Percentiles rank a stretch among this genome's conserved stretches.
phyloP scores from a whole-genome alignment of 2,888 invertebrate genomes.

The Catotricha subobsoleta region DNA sequence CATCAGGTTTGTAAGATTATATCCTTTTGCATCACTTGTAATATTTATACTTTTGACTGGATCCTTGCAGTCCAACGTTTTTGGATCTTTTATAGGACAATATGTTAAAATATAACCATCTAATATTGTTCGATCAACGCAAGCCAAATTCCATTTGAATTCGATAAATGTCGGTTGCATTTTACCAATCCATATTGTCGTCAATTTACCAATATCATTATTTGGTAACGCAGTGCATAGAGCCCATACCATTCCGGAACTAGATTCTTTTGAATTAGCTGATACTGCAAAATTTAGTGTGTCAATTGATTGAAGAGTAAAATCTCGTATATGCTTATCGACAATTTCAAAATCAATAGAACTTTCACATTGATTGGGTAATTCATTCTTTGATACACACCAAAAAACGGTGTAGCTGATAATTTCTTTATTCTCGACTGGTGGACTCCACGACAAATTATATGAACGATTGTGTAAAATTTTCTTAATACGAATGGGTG shows the following conservation, averaged over 20 bases:
- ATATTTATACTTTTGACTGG: slow-evolving; percentile 17
- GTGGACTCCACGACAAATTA: slow-evolving; percentile 48
- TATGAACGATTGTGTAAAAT: slow-evolving; percentile 46
- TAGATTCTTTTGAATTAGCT: slow-evolving; percentile 42
- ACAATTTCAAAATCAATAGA: slow-evolving; percentile 7
- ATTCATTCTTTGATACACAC: slow-evolving; percentile 37
- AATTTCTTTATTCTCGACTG: slow-evolving; percentile 21
- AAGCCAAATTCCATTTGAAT: slow-evolving; percentile 60
- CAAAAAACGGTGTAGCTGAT: slow-evolving; percentile 51
- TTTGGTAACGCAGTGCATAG: slow-evolving; percentile 30
- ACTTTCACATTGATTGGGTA: slow-evolving; percentile 35
- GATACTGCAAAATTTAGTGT: slow-evolving; percentile 52
- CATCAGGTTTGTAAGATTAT: slow-evolving; percentile 38
- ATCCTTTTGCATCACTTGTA: slow-evolving; percentile 16
- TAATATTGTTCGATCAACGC: slow-evolving; percentile 52
- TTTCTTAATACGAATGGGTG: slow-evolving; percentile 44
- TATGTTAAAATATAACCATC: slow-evolving; percentile 59
- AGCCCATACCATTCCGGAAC: slow-evolving; percentile 67
- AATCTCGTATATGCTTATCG: neutral
- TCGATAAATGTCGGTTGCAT: slow-evolving; percentile 36
- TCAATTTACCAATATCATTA: slow-evolving; percentile 35
- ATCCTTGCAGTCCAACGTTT: slow-evolving; percentile 34
- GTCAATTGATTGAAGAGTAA: slow-evolving; percentile 30
- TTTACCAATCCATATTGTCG: slow-evolving; percentile 34
- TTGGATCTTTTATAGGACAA: slow-evolving; percentile 38